Base-by-base conservation (phyloP, 1,140 invertebrate species). In the Plutomurus gul region DNA sequence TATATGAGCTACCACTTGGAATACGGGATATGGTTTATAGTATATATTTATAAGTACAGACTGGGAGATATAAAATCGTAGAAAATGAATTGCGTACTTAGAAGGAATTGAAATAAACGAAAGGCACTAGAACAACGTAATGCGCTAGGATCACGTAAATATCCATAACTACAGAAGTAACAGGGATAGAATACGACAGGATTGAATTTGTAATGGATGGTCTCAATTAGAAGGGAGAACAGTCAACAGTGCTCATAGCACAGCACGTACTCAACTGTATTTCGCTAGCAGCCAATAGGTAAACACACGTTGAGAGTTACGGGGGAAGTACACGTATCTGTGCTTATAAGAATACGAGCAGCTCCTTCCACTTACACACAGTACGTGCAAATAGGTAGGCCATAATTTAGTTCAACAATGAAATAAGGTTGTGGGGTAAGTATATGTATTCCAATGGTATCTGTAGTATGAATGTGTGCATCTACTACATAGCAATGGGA, bases 1-100 rank as follows among this genome's bases (percentile, higher is more conserved):
- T 22, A 6, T 22, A 51, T 51, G 47, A 51, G 47, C 47, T 51
- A 51, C 20, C 18, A n/a, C 39, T 43, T 43, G n/a, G 56, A 33
- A 30, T 65, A 33, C 30, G 56, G 56, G 56, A 65, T 65, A 65
- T 65, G 56, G 56, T 65, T 65, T 25, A n/a, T n/a, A 36, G 56
- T 65, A 43, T 43, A 65, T n/a, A n/a, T n/a, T n/a, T n/a, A n/a
- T n/a, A n/a, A n/a, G n/a, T n/a, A n/a, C n/a, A n/a, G n/a, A n/a
- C n/a, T n/a, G 56, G 56, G 36, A 65, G 30, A 65, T 65, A n/a
- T 22, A 27, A 56, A 56, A 56, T 30, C 0, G 27, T 36, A 65
- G 27, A 60, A 60, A 60, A 27, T 33, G 51, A 65, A 16, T 11
- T 36, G 13, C 27, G 56, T 65, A 65, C 56, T 27, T 60, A 30